Conservation (phyloP, 2,113 vertebrate genomes). For the Sitta europaea region DNA sequence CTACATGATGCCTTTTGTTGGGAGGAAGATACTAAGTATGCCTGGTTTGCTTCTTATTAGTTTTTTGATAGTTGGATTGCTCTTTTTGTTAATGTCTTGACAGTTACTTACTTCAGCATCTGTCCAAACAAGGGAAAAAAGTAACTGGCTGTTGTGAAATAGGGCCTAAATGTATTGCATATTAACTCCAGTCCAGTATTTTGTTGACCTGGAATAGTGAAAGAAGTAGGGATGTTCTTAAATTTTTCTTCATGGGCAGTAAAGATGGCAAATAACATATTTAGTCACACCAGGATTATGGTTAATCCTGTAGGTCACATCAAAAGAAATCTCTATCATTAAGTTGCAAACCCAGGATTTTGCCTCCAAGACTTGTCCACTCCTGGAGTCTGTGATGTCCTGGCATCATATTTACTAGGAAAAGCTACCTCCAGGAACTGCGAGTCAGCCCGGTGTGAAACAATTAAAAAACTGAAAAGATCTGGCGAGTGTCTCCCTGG, state of each 20-base stretch:
- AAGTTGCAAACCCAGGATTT: not conserved
- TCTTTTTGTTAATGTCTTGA: not conserved
- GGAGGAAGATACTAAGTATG: not conserved
- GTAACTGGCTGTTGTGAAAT: not conserved
- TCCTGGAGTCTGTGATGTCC: not conserved
- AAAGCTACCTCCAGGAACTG: not conserved
- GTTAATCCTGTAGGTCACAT: slow-evolving; percentile 15
- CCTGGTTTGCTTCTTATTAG: not conserved
- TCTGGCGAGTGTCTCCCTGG: not conserved
- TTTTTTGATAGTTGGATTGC: not conserved
- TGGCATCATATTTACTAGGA: not conserved
- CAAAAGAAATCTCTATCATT: not conserved
- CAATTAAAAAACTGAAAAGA: not conserved
- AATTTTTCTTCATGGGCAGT: not conserved
- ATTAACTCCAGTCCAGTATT: not conserved
- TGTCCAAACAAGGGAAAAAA: not conserved
- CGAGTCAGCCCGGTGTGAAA: not conserved
- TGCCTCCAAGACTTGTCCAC: not conserved
- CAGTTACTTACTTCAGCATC: not conserved
- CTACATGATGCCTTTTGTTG: not conserved
- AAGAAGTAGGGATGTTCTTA: not conserved
- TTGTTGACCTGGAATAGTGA: not conserved
- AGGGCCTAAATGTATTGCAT: not conserved
- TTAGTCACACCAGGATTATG: slow-evolving; percentile 6
- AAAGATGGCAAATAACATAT: not conserved